Conservation (phyloP, 1,140 invertebrate species). For the Leguminivora glycinivorella region DNA sequence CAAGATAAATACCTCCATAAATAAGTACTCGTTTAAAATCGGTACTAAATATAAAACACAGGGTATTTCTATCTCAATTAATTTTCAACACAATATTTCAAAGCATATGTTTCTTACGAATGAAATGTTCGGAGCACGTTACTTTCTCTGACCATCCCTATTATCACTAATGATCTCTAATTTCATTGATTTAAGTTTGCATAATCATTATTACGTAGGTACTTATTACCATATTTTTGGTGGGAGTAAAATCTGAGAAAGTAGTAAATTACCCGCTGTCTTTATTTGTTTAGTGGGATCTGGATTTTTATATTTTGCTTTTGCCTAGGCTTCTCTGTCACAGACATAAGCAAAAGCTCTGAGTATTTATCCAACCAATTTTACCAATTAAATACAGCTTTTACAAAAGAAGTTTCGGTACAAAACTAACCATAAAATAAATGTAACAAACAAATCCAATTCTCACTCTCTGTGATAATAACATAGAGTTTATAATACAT, state of each 20-base stretch:
- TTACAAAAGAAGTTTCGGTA: neutral
- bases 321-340: neutral
- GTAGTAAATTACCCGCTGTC: neutral
- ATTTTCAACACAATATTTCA: neutral
- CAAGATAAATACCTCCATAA: constrained; percentile 21
- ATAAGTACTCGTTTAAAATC: constrained; percentile 24
- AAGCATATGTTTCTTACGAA: too few relatives aligned
- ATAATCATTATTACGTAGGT: neutral
- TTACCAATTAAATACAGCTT: neutral
- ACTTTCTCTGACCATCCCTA: neutral
- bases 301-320: too few relatives aligned
- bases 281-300: too few relatives aligned
- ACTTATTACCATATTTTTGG: neutral
- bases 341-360: too few relatives aligned
- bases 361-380: neutral
- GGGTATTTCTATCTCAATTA: neutral
- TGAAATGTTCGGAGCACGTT: neutral
- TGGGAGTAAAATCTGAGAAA: neutral
- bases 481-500: neutral
- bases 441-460: neutral
- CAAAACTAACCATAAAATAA: neutral
- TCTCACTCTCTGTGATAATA: neutral
- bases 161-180: neutral
- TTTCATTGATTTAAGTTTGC: neutral
- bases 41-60: constrained; percentile 2